These are phyloP conservation scores for Catharus bicknelli DNA, from an alignment of 2,113 vertebrate species.

Conservation along the genomic window DNA sequence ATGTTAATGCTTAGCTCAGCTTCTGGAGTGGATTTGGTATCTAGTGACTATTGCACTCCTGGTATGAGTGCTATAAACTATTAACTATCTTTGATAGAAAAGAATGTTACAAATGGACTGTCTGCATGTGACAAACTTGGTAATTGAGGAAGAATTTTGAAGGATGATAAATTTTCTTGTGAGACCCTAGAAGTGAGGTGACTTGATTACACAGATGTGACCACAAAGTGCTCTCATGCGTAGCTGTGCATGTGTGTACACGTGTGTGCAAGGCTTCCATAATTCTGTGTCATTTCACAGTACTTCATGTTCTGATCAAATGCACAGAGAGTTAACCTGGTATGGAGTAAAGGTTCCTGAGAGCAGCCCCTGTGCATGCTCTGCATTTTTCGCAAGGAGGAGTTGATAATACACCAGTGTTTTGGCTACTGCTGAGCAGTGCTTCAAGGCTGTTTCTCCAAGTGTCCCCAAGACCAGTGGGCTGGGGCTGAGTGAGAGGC, in stretches of 20 bases:
- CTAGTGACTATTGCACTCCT: not conserved
- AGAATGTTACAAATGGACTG: not conserved
- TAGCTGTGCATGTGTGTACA: rapidly evolving
- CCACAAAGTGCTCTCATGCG: not conserved
- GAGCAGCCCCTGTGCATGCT: not conserved
- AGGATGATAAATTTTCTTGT: not conserved
- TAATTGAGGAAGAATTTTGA: not conserved
- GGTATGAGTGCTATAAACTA: not conserved
- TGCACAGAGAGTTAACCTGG: too few species aligned
- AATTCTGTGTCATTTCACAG: not conserved
- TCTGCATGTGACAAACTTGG: not conserved
- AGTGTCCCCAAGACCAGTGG: not conserved
- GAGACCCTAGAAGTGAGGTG: not conserved
- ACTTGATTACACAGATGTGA: not conserved
- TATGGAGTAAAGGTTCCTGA: not conserved
- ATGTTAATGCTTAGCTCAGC: not conserved
- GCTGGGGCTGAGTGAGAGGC: not conserved
- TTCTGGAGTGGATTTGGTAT: not conserved
- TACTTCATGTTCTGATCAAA: not conserved
- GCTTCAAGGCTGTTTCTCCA: not conserved
- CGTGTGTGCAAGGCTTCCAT: not conserved
- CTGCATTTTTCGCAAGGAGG: not conserved
- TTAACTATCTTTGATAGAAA: not conserved
- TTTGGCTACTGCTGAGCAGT: not conserved
- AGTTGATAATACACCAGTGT: not conserved